These are phyloP conservation scores for Cyprinodon tularosa DNA, from an alignment of 2,113 vertebrate species.

Conservation along the genomic window DNA sequence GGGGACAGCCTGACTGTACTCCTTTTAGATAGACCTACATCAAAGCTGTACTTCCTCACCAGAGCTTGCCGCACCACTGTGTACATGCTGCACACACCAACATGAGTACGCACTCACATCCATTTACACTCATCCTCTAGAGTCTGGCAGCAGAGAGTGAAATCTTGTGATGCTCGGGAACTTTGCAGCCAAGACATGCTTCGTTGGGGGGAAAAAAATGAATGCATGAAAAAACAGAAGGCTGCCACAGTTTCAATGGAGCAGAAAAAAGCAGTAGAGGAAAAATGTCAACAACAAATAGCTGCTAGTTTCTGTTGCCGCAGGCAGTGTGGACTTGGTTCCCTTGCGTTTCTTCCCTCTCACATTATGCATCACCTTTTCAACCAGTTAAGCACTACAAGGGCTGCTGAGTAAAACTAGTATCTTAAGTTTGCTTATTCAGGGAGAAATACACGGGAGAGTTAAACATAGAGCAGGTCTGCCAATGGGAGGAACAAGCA, in stretches of 20 bases:
- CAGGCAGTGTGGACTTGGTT: slow-evolving; percentile 69
- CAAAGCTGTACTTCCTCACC: slow-evolving; percentile 43
- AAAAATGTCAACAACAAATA: slow-evolving; percentile 78
- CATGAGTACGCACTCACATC: slow-evolving; percentile 11
- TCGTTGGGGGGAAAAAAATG: slow-evolving; percentile 31
- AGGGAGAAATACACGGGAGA: slow-evolving; percentile 18
- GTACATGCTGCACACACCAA: slow-evolving; percentile 29
- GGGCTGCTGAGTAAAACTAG: slow-evolving; percentile 46
- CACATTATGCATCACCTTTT: slow-evolving; percentile 73
- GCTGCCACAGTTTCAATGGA: slow-evolving; percentile 60
- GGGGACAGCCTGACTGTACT: slow-evolving; percentile 36
- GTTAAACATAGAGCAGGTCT: slow-evolving; percentile 8
- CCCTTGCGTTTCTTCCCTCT: slow-evolving; percentile 58
- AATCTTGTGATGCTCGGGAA: slow-evolving; percentile 56
- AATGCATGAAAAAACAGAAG: slow-evolving; percentile 64
- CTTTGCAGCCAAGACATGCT: slow-evolving; percentile 40
- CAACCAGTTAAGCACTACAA: slow-evolving; percentile 76
- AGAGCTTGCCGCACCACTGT: slow-evolving; percentile 13
- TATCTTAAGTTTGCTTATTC: slow-evolving; percentile 30
- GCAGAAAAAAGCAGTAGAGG: slow-evolving; percentile 62
- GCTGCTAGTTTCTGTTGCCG: slow-evolving; percentile 69
- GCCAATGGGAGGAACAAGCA: not conserved
- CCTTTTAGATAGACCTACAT: slow-evolving; percentile 46
- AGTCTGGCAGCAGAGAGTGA: slow-evolving; percentile 50
- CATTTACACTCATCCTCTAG: slow-evolving; percentile 18